A percentile compares a stretch with the other conserved stretches of the same genome.
Evolutionary conservation across 2,797 vertebrate genomes (phyloP).

Genomic region (Nannoperca australis): DNA sequence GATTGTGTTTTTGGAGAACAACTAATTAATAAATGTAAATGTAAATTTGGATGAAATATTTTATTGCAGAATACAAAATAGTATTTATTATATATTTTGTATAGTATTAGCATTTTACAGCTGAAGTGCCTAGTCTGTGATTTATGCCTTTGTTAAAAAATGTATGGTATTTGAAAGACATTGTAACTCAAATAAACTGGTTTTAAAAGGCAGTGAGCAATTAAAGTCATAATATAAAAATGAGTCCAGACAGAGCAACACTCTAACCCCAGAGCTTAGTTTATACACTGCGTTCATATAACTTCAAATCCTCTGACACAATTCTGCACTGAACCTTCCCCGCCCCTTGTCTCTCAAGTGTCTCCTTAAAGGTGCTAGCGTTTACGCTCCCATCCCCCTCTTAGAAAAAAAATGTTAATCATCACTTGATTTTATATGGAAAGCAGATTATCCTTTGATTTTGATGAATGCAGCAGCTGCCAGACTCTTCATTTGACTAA

Average conservation of each 20-base stretch:
- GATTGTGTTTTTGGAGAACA: constrained; percentile 5
- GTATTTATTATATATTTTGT: neutral
- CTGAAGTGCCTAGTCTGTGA: neutral
- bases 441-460: constrained; percentile 85
- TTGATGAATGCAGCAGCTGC: constrained; percentile 80
- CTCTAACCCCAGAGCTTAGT: constrained; percentile 45
- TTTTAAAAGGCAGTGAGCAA: constrained; percentile 3
- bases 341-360: constrained; percentile 82
- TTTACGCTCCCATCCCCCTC: constrained; percentile 45
- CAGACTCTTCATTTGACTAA: constrained; percentile 80
- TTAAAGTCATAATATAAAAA: constrained; percentile 15
- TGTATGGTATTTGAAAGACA: neutral
- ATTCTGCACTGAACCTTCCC: constrained; percentile 62
- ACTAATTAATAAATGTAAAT: neutral
- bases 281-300: constrained; percentile 51
- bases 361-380: constrained; percentile 81
- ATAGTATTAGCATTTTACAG: neutral
- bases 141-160: neutral
- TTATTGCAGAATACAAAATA: neutral
- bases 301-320: constrained; percentile 68
- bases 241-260: constrained; percentile 25
- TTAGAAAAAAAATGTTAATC: constrained; percentile 79
- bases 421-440: constrained; percentile 83
- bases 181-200: neutral
- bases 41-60: neutral